Base-by-base conservation (phyloP, 1,140 invertebrate genomes). In the Brachionus koreanus region DNA sequence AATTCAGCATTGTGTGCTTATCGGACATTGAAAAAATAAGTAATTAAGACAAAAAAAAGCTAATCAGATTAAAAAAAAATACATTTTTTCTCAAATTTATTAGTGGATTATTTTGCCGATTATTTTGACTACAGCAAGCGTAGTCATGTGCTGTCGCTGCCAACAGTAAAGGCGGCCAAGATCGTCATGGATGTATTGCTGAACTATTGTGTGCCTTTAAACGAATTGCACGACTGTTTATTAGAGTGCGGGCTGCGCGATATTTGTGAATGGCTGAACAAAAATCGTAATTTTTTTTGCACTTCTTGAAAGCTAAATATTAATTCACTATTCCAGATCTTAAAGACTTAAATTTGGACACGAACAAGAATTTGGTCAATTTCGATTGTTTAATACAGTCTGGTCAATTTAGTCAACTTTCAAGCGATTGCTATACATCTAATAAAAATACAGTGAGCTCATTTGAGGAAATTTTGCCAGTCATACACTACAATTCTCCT, bases 241-340 rank as follows among this genome's bases (percentile, higher is more conserved):
- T 12, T 25, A 23, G 42, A 74, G 19, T 74, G 69, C 25, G 69
- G 69, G 5, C 25, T 74, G 23, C 19, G 23, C 23, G 42, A 46
- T 19, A 74, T 74, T 19, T 74, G 39, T 25, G 69, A 74, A n/a
- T 46, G 37, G 42, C 25, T 74, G 0, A 9, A 3, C 23, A 43
- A 74, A n/a, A 74, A 74, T 13, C 43, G 69, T 74, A 74, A 74
- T 6, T n/a, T n/a, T n/a, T n/a, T n/a, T n/a, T n/a, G n/a, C n/a
- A n/a, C n/a, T n/a, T n/a, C n/a, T n/a, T n/a, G n/a, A n/a, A n/a
- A n/a, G n/a, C n/a, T n/a, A n/a, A n/a, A n/a, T n/a, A n/a, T n/a
- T n/a, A n/a, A n/a, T n/a, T n/a, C n/a, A n/a, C n/a, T n/a, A n/a
- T n/a, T n/a, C n/a, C n/a, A 10, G 7, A 16, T 19, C 13, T 10